phyloP scores from a whole-genome alignment of 2,113 vertebrate species.

The Pantherophis guttatus region DNA sequence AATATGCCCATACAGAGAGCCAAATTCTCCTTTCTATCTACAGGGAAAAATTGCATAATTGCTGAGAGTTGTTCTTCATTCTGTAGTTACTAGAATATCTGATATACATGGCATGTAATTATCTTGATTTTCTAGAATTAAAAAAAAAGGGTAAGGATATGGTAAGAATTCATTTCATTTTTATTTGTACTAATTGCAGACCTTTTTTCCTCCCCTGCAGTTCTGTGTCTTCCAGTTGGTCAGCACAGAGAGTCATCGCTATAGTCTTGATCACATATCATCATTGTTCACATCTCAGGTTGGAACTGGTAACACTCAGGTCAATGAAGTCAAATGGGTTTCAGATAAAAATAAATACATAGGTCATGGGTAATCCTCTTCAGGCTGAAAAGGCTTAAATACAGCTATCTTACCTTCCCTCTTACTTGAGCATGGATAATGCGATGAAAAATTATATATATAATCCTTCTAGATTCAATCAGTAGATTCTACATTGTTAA shows the following conservation, averaged over 20 bases:
- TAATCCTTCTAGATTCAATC: background rate
- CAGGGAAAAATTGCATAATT: background rate
- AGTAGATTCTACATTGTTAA: background rate
- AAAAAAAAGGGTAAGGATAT: background rate
- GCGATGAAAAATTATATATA: background rate
- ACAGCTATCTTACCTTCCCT: background rate
- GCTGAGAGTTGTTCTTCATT: background rate
- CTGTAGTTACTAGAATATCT: background rate
- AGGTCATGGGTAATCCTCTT: background rate
- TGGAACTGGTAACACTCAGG: background rate
- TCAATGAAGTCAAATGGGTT: rapidly evolving
- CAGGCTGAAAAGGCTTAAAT: background rate
- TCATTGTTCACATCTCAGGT: constrained; percentile 89
- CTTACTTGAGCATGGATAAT: background rate
- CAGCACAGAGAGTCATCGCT: constrained; percentile 81
- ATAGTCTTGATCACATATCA: constrained; percentile 90
- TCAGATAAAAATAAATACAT: background rate
- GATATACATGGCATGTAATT: background rate
- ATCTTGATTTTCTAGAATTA: background rate
- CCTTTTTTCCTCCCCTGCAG: constrained; percentile 61
- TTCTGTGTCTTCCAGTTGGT: constrained; percentile 91
- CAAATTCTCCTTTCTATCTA: background rate
- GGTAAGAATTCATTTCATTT: background rate
- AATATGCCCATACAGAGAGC: background rate
- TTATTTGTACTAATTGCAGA: constrained; percentile 7